phyloP scores from a whole-genome alignment of 2,888 invertebrate genomes.

The Glaucopsyche alexis region DNA sequence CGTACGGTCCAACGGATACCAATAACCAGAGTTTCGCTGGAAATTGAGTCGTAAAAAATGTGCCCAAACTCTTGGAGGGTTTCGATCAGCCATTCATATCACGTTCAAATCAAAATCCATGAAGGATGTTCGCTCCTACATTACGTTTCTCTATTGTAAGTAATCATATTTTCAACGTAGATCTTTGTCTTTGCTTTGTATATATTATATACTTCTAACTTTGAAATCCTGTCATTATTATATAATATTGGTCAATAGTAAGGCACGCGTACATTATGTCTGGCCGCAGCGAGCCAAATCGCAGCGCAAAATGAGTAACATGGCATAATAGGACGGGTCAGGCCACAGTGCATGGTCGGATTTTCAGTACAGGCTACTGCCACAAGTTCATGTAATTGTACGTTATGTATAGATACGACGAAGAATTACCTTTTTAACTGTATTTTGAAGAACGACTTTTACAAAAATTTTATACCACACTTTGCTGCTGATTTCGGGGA shows the following conservation, averaged over 20 bases:
- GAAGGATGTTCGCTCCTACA: not conserved
- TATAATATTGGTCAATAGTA: not conserved
- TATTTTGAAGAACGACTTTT: no score
- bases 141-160: not conserved
- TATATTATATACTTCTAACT: no score
- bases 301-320: no score
- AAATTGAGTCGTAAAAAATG: conserved; percentile 29
- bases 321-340: no score
- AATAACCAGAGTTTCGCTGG: conserved; percentile 1
- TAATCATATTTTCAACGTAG: not conserved
- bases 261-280: not conserved
- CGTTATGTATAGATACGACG: no score
- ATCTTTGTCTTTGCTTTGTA: not conserved
- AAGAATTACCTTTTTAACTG: no score
- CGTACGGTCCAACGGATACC: not conserved
- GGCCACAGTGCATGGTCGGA: no score
- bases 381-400: no score
- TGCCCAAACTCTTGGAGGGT: not conserved
- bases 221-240: not conserved
- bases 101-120: conserved; percentile 29
- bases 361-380: no score
- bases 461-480: no score
- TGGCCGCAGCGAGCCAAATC: no score
- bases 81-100: conserved; percentile 15
- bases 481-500: no score